Conservation (phyloP, 2,797 vertebrate species). For the Garrulus glandarius region DNA sequence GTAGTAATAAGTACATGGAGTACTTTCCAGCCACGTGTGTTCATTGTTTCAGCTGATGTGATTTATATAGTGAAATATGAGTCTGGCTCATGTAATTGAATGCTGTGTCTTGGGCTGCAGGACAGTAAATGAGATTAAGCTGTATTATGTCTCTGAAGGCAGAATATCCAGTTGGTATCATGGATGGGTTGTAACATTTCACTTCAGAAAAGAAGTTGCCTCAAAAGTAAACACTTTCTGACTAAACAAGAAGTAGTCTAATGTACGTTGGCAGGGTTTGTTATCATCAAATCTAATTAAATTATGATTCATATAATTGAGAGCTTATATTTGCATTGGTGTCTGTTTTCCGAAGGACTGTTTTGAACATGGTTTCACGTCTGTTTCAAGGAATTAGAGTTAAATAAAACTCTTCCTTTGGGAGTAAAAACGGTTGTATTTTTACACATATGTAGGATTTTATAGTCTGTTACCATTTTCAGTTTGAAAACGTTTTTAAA, state of each 20-base stretch:
- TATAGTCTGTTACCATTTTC: neutral
- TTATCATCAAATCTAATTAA: conserved; percentile 31
- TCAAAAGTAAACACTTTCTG: conserved; percentile 20
- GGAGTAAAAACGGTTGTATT: neutral
- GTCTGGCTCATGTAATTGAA: conserved; percentile 42
- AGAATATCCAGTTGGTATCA: neutral
- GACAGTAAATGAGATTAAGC: conserved; percentile 46
- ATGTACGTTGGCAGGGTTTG: neutral
- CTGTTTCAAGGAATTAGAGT: neutral
- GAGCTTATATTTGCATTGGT: neutral
- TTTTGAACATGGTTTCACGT: neutral
- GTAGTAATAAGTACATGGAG: conserved; percentile 49
- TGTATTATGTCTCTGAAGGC: conserved; percentile 8
- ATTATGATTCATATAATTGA: conserved; percentile 2
- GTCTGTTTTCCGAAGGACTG: neutral
- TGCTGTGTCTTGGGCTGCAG: neutral
- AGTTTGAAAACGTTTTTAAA: neutral
- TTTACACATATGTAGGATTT: neutral
- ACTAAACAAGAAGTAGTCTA: neutral
- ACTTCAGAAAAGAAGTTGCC: neutral
- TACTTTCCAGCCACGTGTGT: conserved; percentile 46
- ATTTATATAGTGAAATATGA: conserved; percentile 63
- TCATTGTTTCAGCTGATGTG: conserved; percentile 44
- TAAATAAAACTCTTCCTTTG: neutral
- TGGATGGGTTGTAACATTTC: neutral